Percentiles rank a stretch among this genome's conserved stretches.
These are phyloP conservation scores for Perca flavescens DNA, from an alignment of 2,113 vertebrate species.

Conservation along the genomic window DNA sequence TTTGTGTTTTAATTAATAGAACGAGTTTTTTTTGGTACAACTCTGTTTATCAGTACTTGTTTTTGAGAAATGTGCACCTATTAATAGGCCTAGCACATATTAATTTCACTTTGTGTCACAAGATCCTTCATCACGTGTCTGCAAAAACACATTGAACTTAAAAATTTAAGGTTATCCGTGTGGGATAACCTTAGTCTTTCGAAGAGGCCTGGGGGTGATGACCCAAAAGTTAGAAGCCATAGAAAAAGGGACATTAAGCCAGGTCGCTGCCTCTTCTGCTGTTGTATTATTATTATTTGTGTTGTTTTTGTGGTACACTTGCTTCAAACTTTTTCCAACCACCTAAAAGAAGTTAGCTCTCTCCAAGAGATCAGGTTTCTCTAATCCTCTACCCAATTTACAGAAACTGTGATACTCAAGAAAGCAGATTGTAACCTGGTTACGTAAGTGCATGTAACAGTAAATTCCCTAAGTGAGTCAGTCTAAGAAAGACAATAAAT, in stretches of 20 bases:
- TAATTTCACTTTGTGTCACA: neutral
- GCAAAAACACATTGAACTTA: neutral
- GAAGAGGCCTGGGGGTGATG: neutral
- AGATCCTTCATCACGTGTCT: neutral
- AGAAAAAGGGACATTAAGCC: neutral
- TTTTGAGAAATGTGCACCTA: neutral
- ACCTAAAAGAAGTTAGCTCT: neutral
- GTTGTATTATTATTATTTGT: neutral
- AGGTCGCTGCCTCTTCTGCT: neutral
- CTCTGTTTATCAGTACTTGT: neutral
- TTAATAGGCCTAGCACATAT: no score
- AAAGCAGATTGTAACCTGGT: neutral
- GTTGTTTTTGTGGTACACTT: neutral
- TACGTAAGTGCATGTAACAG: no score
- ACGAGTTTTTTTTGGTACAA: neutral
- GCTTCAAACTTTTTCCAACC: neutral
- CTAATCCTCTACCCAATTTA: neutral
- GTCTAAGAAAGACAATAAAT: no score
- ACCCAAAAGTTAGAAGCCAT: neutral
- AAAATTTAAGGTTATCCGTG: neutral
- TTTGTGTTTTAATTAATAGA: neutral
- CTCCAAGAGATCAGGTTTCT: neutral
- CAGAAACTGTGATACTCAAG: no score
- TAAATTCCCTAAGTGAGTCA: no score
- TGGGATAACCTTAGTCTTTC: neutral